phyloP scores from a whole-genome alignment of 2,113 vertebrate genomes.

The Rhizomys pruinosus region DNA sequence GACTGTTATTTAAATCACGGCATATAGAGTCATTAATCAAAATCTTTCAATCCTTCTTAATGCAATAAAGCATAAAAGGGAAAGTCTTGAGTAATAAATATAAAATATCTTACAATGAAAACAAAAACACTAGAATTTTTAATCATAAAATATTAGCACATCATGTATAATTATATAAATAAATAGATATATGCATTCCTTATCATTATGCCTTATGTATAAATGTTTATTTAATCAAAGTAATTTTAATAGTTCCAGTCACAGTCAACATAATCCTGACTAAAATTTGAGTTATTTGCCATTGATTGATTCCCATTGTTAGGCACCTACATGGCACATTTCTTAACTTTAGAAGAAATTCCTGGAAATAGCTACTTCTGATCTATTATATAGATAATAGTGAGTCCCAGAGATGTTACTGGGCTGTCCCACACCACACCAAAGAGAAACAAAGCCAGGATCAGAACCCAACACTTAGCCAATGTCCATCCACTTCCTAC shows the following conservation, averaged over 20 bases:
- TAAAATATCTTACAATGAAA: constrained; percentile 12
- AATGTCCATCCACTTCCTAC: neutral
- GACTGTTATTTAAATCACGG: constrained; percentile 18
- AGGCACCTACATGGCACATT: neutral
- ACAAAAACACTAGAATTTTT: neutral
- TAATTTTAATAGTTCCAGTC: neutral
- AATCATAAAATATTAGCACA: neutral
- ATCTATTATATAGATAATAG: neutral
- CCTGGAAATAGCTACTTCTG: neutral
- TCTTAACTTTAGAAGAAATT: constrained; percentile 25
- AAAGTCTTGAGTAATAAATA: neutral
- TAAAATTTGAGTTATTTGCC: neutral
- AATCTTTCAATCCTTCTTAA: constrained; percentile 45
- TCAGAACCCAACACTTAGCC: constrained; percentile 4
- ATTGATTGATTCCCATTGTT: neutral
- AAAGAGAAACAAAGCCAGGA: neutral
- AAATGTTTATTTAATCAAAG: constrained; percentile 41
- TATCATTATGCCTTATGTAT: too few relatives aligned
- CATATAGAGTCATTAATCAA: constrained; percentile 14
- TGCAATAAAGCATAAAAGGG: neutral
- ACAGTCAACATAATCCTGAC: neutral
- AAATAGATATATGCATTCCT: neutral
- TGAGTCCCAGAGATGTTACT: neutral
- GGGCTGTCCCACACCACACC: neutral
- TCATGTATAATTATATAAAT: neutral